Evolutionary conservation across 1,140 invertebrate genomes (phyloP).

Genomic region (Leucophenga varia): DNA sequence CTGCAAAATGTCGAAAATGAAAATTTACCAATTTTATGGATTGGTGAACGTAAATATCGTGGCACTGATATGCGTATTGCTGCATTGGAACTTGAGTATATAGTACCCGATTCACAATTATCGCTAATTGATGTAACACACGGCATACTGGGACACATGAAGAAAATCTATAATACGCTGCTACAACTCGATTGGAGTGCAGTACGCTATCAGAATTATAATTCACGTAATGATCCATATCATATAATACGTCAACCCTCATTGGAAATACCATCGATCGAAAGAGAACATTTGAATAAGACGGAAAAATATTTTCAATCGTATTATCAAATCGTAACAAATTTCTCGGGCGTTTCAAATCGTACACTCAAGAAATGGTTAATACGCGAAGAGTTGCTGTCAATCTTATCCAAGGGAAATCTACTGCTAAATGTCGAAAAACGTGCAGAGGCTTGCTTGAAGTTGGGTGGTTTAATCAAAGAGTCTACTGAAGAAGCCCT

Average conservation of each 20-base stretch:
- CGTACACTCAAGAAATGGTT: neutral
- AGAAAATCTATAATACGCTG: slow-evolving; percentile 36
- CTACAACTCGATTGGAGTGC: slow-evolving; percentile 35
- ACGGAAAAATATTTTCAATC: neutral
- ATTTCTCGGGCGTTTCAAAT: neutral
- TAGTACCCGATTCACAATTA: slow-evolving; percentile 38
- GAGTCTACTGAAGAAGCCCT: too few species aligned
- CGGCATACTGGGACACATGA: slow-evolving; percentile 45
- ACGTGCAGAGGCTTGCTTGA: too few species aligned
- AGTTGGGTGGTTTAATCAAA: too few species aligned
- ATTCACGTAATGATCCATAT: slow-evolving; percentile 34
- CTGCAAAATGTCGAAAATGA: slow-evolving; percentile 28
- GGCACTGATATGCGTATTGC: slow-evolving; percentile 37
- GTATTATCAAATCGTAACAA: neutral
- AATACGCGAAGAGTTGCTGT: too few species aligned
- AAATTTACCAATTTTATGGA: slow-evolving; percentile 46
- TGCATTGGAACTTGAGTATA: slow-evolving; percentile 44
- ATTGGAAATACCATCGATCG: slow-evolving; percentile 26
- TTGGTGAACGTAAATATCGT: slow-evolving; percentile 47
- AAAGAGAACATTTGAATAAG: slow-evolving; percentile 5
- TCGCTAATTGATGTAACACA: slow-evolving; percentile 40
- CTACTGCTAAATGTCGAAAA: too few species aligned
- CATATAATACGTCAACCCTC: slow-evolving; percentile 34
- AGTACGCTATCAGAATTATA: slow-evolving; percentile 34
- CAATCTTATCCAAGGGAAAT: too few species aligned